Base-by-base conservation (phyloP, 2,888 invertebrate genomes). In the Acleris literana region DNA sequence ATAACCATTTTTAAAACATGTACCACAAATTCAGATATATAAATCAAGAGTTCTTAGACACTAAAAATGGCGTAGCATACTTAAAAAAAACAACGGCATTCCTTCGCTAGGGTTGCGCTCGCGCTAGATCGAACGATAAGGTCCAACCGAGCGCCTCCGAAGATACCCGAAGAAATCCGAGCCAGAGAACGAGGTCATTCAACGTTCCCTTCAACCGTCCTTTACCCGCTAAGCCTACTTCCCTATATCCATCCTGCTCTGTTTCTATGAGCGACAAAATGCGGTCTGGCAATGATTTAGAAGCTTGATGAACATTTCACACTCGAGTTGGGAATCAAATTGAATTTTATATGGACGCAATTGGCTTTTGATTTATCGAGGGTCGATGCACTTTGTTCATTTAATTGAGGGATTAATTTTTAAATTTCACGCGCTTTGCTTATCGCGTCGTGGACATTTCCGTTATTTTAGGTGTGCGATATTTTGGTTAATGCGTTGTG, bases 51-150 rank as follows among this genome's bases (percentile, higher is more conserved):
- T 39, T 39, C 39, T 13, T 11, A 39, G 39, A 39, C 39, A 13
- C 39, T 39, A 39, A 39, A 39, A 39, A 39, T 39, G 39, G 39
- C 39, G 39, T 13, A 39, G 39, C 13, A 3, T 39, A 53, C 29
- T 33, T 16, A 56, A 51, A 62, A 57, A 17, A 39, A 52, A 48
- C 72, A 73, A 75, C 71, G 61, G 64, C 70, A 68, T 68, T 59
- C 64, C 56, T 55, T 53, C 49, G 60, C 58, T 70, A 74, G 85
- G 85, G 86, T 84, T 89, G 90, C 88, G 88, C 83, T 69, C 75
- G 87, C 79, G 74, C 71, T 79, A 83, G 89, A 90, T 90, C 75
- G 71, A 74, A 70, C 85, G 90, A 90, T 90, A 90, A 85, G 82
- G 76, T 72, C 80, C 80, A 75, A 73, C 76, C 86, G 86, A 89